Evolutionary conservation across 1,140 invertebrate genomes (phyloP).

Genomic region (Mactra quadrangularis): DNA sequence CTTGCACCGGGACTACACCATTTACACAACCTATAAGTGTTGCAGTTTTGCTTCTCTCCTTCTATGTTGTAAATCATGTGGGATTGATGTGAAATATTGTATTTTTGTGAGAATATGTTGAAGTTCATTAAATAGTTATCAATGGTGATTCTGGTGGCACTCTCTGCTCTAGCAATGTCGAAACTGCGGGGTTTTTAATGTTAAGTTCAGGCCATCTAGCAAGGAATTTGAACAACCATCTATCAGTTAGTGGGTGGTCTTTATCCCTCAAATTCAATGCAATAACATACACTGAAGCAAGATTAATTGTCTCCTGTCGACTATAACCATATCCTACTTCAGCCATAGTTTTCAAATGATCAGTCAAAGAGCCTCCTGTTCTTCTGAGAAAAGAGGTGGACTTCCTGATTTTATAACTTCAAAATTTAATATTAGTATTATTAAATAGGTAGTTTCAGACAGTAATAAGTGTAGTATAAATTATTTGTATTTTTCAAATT

Average conservation of each 20-base stretch:
- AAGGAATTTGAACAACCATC: conserved; percentile 42
- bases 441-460: too few relatives aligned
- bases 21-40: conserved; percentile 81
- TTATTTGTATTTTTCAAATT: too few relatives aligned
- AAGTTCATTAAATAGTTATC: conserved; percentile 36
- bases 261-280: too few relatives aligned
- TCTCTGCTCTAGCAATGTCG: conserved; percentile 30
- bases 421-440: too few relatives aligned
- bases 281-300: too few relatives aligned
- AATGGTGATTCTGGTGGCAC: conserved; percentile 27
- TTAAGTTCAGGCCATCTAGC: conserved; percentile 34
- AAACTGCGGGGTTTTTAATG: conserved; percentile 33
- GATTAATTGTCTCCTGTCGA: too few relatives aligned
- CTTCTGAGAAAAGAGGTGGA: too few relatives aligned
- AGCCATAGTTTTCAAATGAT: too few relatives aligned
- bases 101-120: conserved; percentile 29
- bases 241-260: conserved; percentile 36
- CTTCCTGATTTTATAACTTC: too few relatives aligned
- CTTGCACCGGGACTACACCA: conserved; percentile 78
- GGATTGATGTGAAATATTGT: conserved; percentile 65
- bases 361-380: too few relatives aligned
- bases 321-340: too few relatives aligned
- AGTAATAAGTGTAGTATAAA: too few relatives aligned
- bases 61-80: conserved; percentile 79
- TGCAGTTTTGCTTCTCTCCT: conserved; percentile 82